Evolutionary conservation across 2,888 invertebrate species (phyloP).

Genomic region (Zygaena filipendulae): DNA sequence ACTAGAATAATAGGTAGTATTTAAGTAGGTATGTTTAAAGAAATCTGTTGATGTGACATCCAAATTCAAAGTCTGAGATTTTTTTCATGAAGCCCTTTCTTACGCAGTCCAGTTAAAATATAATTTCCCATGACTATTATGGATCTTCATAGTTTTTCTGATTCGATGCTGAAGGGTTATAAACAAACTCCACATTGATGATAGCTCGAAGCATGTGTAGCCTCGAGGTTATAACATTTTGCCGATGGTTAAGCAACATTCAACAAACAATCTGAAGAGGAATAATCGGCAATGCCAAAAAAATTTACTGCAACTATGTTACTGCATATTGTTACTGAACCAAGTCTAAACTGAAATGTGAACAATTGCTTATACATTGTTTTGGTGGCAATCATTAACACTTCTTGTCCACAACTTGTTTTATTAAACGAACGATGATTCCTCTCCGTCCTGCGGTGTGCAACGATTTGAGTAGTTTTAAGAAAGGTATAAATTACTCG

Average conservation of each 20-base stretch:
- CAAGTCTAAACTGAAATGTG: constrained; percentile 33
- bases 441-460: constrained; percentile 34
- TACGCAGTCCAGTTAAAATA: constrained; percentile 41
- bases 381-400: constrained; percentile 48
- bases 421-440: constrained; percentile 28
- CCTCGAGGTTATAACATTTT: no score
- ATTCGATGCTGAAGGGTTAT: constrained; percentile 23
- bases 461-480: constrained; percentile 22
- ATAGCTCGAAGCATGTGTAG: constrained; percentile 51
- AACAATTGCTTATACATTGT: constrained; percentile 40
- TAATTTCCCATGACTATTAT: constrained; percentile 46
- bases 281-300: constrained; percentile 27
- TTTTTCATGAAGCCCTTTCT: constrained; percentile 29
- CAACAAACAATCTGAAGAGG: constrained; percentile 31
- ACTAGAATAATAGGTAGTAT: no score
- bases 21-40: background rate
- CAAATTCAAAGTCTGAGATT: constrained; percentile 22
- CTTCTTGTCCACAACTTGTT: constrained; percentile 23
- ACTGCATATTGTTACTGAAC: background rate
- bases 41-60: constrained; percentile 10
- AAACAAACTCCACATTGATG: constrained; percentile 43
- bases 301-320: background rate
- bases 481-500: constrained; percentile 25
- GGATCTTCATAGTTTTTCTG: constrained; percentile 60
- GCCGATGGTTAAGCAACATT: constrained; percentile 54